Conservation (phyloP, 2,888 invertebrate species). For the Brenthis daphne region DNA sequence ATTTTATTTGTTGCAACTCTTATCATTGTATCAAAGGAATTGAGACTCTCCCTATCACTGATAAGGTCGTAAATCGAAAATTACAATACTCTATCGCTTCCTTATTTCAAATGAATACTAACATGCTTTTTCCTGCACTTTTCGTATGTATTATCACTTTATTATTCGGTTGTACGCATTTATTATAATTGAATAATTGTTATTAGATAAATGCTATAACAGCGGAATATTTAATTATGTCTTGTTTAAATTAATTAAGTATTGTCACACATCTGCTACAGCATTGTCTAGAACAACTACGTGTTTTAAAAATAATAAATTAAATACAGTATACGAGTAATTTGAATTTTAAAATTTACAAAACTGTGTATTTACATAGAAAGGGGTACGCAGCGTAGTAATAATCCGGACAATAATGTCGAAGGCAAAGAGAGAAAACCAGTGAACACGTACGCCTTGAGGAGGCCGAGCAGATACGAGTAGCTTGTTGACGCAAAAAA, state of each 20-base stretch:
- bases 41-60: slow-evolving; percentile 45
- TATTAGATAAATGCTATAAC: not conserved
- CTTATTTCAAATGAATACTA: slow-evolving; percentile 59
- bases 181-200: not conserved
- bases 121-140: slow-evolving; percentile 64
- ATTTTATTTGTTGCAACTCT: slow-evolving; percentile 62
- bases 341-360: not conserved
- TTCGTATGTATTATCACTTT: slow-evolving; percentile 53
- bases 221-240: no score
- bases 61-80: slow-evolving; percentile 50
- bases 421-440: slow-evolving; percentile 54
- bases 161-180: slow-evolving; percentile 11
- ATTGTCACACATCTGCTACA: no score
- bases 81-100: slow-evolving; percentile 44
- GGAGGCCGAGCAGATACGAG: slow-evolving; percentile 48
- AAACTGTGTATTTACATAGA: slow-evolving; percentile 18
- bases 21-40: slow-evolving; percentile 48
- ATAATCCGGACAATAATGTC: slow-evolving; percentile 54
- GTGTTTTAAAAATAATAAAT: no score
- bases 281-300: no score
- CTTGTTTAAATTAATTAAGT: no score
- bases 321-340: no score
- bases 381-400: slow-evolving; percentile 37
- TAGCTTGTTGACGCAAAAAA: slow-evolving; percentile 56
- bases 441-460: slow-evolving; percentile 49